Evolutionary conservation across 2,888 invertebrate genomes (phyloP), one percentile per base, ranked within the genome.

Genomic region (Chaetogeoica ovagalla): DNA sequence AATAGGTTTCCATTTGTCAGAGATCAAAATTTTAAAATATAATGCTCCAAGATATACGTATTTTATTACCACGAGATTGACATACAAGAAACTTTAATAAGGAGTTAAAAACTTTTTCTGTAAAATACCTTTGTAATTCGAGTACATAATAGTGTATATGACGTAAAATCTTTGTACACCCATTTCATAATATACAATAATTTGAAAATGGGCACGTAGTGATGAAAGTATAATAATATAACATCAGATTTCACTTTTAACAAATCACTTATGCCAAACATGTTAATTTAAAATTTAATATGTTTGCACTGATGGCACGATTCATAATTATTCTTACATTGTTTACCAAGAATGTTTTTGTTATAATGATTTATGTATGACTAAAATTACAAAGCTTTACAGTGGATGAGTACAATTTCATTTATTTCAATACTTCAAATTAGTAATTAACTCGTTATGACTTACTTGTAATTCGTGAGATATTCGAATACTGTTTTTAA

Each of bases 221-320:
- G 17, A 21, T 48, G 43, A 23, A 60, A 60, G 48, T 55, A 13
- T 13, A 74, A 30, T 30, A 63, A 57, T 39, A 57, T 39, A 55
- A 52, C 57, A 23, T 74, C 17, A 19, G 57, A 57, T 7, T 66
- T 43, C 39, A 37, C 57, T 55, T 66, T 23, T 55, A 39, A 39
- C 19, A 57, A 65, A 74, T 66, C 63, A 52, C 43, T 39, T 57
- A 39, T 55, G 19, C 11, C 39, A 13, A 65, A 66, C 57, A 43
- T 74, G 65, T 23, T 39, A 39, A 57, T 66, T 57, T 57, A 65
- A 19, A 66, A 23, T 39, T 74, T 57, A 59, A n/a, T 59, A 65
- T 57, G 13, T 74, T 73, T 57, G 23, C 19, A 30, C 23, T 39
- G 39, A 55, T 55, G 21, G 4, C 15, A 37, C 17, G 21, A 39